These are phyloP conservation scores for Mythimna vitellina DNA, from an alignment of 2,888 invertebrate genomes.

Conservation along the genomic window DNA sequence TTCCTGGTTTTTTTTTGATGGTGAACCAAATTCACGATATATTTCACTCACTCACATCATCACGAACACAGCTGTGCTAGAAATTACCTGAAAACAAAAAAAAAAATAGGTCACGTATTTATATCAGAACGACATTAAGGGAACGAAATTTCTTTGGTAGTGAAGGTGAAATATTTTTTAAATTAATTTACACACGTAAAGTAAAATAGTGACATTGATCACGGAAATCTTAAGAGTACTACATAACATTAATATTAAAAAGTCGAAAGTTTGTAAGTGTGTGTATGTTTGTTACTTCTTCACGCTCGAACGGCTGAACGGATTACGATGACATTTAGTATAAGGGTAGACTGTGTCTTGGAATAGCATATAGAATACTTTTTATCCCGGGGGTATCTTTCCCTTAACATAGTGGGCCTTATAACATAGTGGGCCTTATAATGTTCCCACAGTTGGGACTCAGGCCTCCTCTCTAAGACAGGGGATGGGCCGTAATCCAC, in stretches of 20 bases:
- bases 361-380: too few species aligned
- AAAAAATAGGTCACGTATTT: slow-evolving; percentile 43
- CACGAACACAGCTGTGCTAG: slow-evolving; percentile 14
- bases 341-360: too few species aligned
- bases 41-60: slow-evolving; percentile 24
- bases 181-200: slow-evolving; percentile 17
- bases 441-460: too few species aligned
- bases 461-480: too few species aligned
- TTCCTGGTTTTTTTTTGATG: background rate
- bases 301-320: too few species aligned
- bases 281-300: too few species aligned
- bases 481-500: too few species aligned
- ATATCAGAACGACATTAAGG: slow-evolving; percentile 29
- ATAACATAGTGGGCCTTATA: too few species aligned
- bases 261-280: too few species aligned
- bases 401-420: too few species aligned
- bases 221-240: slow-evolving; percentile 18
- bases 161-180: slow-evolving; percentile 29
- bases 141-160: slow-evolving; percentile 21
- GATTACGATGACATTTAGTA: too few species aligned
- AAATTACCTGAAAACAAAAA: slow-evolving; percentile 50
- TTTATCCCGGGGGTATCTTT: too few species aligned
- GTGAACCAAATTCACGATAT: background rate
- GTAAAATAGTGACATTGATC: slow-evolving; percentile 24
- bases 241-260: background rate